Evolutionary conservation across 2,797 vertebrate genomes (phyloP), one percentile per base, ranked within the genome.

Genomic region (Cuculus canorus): DNA sequence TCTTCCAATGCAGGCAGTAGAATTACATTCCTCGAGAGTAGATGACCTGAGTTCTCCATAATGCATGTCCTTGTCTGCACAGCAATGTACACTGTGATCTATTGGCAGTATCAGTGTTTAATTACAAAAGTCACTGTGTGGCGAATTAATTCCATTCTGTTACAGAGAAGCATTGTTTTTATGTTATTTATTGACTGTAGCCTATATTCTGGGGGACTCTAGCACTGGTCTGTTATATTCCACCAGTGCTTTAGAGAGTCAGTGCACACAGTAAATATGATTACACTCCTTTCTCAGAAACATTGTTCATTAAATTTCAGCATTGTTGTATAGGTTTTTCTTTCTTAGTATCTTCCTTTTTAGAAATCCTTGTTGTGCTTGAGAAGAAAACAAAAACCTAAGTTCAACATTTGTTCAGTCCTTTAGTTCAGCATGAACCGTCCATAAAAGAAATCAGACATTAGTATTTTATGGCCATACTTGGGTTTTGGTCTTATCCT

Each of bases 391-490:
- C 13, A 88, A 83, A 66, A 81, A 45, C 23, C 54, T 21, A 50
- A 57, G 48, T 81, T 88, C 65, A 82, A 54, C 52, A 15, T 93
- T 94, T 96, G 8, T 90, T 96, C 71, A 81, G 69, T 95, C 89
- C 52, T 96, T 79, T 92, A 92, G 84, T 91, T 94, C 75, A 95
- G 57, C 73, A 17, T 85, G 63, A 65, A 28, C 39, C 94, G 33
- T 92, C 94, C 85, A 86, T 95, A 94, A 64, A 85, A 84, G 65
- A 52, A 92, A 27, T 70, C 53, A 86, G 59, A 33, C 6, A 22
- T 96, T 84, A 59, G 28, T 91, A 71, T 47, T 94, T 82, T 13
- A 61, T 70, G 43, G 10, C 81, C 93, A 66, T n/a, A 54, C 43
- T 87, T 56, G 57, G 57, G 7, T 94, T 70, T 79, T 75, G 82